These are phyloP conservation scores for Cheilosia impressa DNA, from an alignment of 2,888 invertebrate species.

Conservation along the genomic window DNA sequence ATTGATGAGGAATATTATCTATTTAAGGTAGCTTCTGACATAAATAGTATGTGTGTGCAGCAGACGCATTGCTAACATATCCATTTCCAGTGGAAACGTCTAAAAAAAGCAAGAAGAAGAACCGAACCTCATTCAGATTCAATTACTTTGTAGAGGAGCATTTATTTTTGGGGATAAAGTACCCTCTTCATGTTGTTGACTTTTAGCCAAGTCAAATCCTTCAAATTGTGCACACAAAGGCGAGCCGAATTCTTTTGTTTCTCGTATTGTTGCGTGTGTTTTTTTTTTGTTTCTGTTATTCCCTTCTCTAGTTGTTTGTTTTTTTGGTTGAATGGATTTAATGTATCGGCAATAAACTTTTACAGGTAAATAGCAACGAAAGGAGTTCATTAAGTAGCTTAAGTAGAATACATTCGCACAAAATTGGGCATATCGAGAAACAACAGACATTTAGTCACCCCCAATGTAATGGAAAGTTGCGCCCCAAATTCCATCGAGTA, in stretches of 20 bases:
- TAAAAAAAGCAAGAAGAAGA: not conserved
- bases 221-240: constrained; percentile 49
- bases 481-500: too few species aligned
- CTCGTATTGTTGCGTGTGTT: constrained; percentile 35
- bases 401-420: not conserved
- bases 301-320: constrained; percentile 21
- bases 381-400: constrained; percentile 1
- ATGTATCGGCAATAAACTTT: constrained; percentile 58
- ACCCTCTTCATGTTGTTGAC: constrained; percentile 58
- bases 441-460: not conserved
- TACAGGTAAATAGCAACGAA: constrained; percentile 19
- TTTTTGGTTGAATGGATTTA: constrained; percentile 55
- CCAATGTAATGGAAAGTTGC: too few species aligned
- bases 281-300: constrained; percentile 1
- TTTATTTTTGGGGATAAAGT: constrained; percentile 42
- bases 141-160: constrained; percentile 55
- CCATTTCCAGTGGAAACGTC: not conserved
- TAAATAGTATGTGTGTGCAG: constrained; percentile 3
- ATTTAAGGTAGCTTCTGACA: too few species aligned
- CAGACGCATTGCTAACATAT: constrained; percentile 8
- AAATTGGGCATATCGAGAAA: not conserved
- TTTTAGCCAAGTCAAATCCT: constrained; percentile 62
- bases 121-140: constrained; percentile 46
- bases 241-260: constrained; percentile 34
- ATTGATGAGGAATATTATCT: too few species aligned